Percentiles rank a stretch among this genome's conserved stretches.
These are phyloP conservation scores for Eptatretus atami DNA, from an alignment of 2,797 vertebrate genomes.

Conservation along the genomic window DNA sequence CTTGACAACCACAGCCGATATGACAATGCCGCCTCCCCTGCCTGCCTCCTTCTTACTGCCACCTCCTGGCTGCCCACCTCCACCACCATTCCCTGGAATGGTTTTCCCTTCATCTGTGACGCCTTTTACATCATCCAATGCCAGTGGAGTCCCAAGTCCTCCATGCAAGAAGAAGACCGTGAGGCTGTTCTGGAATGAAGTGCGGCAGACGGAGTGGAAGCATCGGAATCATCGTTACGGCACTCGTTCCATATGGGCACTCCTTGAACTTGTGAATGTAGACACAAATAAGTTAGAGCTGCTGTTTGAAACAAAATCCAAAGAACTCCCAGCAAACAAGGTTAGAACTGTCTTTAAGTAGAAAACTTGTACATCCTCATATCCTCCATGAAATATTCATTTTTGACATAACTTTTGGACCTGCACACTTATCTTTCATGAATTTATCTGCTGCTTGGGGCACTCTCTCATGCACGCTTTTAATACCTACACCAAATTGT, in stretches of 20 bases:
- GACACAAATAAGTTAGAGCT: constrained; percentile 82
- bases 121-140: neutral
- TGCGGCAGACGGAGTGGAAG: constrained; percentile 62
- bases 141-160: neutral
- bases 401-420: no score
- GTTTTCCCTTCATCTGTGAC: constrained; percentile 22
- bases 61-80: constrained; percentile 38
- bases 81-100: constrained; percentile 32
- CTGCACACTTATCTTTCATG: no score
- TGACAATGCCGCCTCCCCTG: constrained; percentile 33
- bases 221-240: constrained; percentile 41
- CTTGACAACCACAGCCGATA: constrained; percentile 24
- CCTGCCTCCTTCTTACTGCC: constrained; percentile 21
- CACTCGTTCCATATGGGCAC: constrained; percentile 72
- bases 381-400: no score
- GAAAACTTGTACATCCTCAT: no score
- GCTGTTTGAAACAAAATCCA: constrained; percentile 90
- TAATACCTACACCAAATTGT: no score
- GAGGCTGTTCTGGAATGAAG: constrained; percentile 86
- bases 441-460: no score
- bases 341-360: constrained; percentile 15
- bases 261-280: constrained; percentile 68
- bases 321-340: constrained; percentile 79
- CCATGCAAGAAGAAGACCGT: constrained; percentile 66
- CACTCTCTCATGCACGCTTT: no score